Evolutionary conservation across 2,888 invertebrate genomes (phyloP).

Genomic region (Galerucella pusilla): DNA sequence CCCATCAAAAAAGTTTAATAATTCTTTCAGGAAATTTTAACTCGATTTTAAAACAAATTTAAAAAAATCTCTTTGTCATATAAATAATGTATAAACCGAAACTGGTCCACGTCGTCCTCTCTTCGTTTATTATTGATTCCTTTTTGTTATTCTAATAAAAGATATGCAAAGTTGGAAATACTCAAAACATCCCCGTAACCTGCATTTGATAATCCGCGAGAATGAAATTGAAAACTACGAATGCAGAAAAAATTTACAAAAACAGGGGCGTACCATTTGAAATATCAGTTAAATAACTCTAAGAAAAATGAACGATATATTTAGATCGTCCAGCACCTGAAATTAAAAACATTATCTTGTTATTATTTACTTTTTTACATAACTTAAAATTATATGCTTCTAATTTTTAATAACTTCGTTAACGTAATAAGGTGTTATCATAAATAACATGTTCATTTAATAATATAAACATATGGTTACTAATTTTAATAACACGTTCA

Average conservation of each 20-base stretch:
- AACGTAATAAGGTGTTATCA: no score
- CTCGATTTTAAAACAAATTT: background rate
- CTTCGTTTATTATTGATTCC: slow-evolving; percentile 36
- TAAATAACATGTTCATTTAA: no score
- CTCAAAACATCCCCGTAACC: slow-evolving; percentile 32
- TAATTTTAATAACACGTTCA: no score
- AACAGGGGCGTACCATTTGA: background rate
- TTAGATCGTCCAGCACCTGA: no score
- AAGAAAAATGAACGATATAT: no score
- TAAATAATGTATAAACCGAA: slow-evolving; percentile 31
- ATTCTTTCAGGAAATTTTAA: background rate
- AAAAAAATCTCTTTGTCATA: background rate
- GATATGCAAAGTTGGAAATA: slow-evolving; percentile 39
- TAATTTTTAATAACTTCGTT: no score
- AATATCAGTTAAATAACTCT: no score
- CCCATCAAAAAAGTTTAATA: background rate
- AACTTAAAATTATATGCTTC: no score
- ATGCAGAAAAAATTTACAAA: slow-evolving; percentile 6
- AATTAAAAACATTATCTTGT: no score
- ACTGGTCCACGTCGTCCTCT: slow-evolving; percentile 21
- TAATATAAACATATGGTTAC: no score
- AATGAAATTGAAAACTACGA: slow-evolving; percentile 17
- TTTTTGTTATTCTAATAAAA: slow-evolving; percentile 41
- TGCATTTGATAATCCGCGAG: slow-evolving; percentile 36
- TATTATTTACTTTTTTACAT: no score